Base-by-base conservation (phyloP, 2,797 vertebrate species). In the Florisuga fusca region DNA sequence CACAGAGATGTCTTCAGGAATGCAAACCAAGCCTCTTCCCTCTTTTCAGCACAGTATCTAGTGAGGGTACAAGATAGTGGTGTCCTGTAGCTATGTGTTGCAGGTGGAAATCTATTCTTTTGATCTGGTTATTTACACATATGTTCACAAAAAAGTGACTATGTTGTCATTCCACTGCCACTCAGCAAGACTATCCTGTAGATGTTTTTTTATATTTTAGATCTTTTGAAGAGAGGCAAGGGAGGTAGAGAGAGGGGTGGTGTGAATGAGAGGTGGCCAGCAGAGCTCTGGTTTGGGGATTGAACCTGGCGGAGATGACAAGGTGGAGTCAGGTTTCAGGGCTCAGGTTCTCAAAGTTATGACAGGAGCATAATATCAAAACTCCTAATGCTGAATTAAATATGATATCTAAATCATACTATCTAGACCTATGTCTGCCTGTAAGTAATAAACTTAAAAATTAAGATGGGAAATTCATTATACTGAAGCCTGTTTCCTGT, bases 401-500 rank as follows among this genome's bases (percentile, higher is more conserved):
- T 11, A 59, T 50, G 85, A 62, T 78, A 36, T 66, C 73, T 92
- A 92, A 95, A 66, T 94, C 79, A 59, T 58, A 29, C 48, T 31
- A 41, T 69, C 51, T 50, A 87, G 58, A 58, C 66, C 38, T 59
- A 8, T 71, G 58, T 73, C 61, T 75, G 58, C 41, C 72, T 87
- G 55, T 71, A 89, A 79, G 81, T 82, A 89, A 81, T 69, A 92
- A 92, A 90, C 75, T 82, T 77, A 72, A 83, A 48, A 36, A 51
- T 86, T 89, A 69, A 95, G 82, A 54, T 66, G 51, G 33, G 64
- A 31, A 93, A 90, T 86, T 84, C 73, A 90, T 94, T 96, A 90
- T 68, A 81, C 46, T 88, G 53, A 81, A 84, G 55, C 79, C 69
- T 91, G 38, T 91, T 93, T 94, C 80, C 90, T 91, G 58, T 55